A percentile compares a stretch with the other conserved stretches of the same genome.
phyloP scores from a whole-genome alignment of 2,113 vertebrate genomes.

The Mohoua ochrocephala region DNA sequence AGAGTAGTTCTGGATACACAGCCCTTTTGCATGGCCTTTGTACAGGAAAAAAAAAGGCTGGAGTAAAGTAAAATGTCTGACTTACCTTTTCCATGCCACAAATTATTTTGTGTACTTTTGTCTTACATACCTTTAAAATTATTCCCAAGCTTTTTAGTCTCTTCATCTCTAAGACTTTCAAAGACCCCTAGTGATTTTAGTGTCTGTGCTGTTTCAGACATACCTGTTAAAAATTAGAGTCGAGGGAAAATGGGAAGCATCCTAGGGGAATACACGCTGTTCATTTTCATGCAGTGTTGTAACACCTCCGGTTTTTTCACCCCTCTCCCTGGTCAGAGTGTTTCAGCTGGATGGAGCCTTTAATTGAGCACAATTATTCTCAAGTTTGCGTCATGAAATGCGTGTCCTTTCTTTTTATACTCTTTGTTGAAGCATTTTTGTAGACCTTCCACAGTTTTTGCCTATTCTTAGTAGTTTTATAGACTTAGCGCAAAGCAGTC shows the following conservation, averaged over 20 bases:
- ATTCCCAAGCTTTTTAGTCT: neutral
- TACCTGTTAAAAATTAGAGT: neutral
- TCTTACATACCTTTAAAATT: neutral
- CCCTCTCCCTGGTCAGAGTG: neutral
- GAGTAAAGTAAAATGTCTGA: neutral
- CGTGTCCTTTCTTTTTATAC: neutral
- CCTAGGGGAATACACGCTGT: neutral
- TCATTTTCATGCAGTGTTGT: neutral
- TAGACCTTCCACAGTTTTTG: neutral
- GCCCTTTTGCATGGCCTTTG: neutral
- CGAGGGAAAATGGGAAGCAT: neutral
- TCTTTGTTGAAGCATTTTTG: neutral
- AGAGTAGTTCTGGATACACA: neutral
- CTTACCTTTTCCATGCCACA: neutral
- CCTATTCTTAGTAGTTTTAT: neutral
- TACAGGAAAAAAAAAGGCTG: neutral
- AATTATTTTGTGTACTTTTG: neutral
- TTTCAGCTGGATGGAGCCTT: neutral
- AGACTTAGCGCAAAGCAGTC: neutral
- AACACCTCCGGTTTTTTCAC: rapidly evolving
- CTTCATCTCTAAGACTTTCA: neutral
- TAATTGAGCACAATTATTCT: neutral
- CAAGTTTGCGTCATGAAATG: neutral
- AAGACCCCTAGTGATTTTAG: neutral
- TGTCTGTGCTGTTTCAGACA: neutral